A percentile compares a stretch with the other conserved stretches of the same genome.
Evolutionary conservation across 2,888 invertebrate genomes (phyloP).

Genomic region (Pseudococcus jackbeardsleyi): DNA sequence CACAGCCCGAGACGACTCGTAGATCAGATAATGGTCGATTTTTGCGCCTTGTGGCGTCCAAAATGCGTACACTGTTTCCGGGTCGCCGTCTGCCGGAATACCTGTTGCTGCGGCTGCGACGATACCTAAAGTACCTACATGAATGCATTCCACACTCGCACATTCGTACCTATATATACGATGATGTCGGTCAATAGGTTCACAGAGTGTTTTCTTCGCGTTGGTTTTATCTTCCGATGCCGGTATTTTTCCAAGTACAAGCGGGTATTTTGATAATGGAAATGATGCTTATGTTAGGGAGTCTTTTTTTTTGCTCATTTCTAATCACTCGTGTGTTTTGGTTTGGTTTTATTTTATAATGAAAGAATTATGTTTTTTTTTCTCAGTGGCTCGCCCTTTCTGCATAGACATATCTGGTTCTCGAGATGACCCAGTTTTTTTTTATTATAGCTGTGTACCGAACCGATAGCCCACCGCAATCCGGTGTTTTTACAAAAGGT

Average conservation of each 20-base stretch:
- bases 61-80: not conserved
- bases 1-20: not conserved
- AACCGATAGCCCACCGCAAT: not conserved
- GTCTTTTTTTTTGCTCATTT: not conserved
- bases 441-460: not conserved
- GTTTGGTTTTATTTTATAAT: not conserved
- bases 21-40: not conserved
- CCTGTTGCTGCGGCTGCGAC: not conserved
- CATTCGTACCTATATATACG: not conserved
- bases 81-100: not conserved
- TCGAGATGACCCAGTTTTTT: slow-evolving; percentile 25
- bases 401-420: not conserved
- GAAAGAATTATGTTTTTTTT: not conserved
- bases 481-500: slow-evolving; percentile 1
- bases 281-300: not conserved
- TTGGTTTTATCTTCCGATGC: not conserved
- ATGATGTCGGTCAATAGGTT: slow-evolving; percentile 24
- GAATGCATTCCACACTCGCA: not conserved
- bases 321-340: not conserved
- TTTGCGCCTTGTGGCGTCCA: slow-evolving; percentile 17
- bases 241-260: not conserved
- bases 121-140: not conserved
- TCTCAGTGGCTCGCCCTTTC: not conserved
- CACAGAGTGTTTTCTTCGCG: not conserved
- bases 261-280: slow-evolving; percentile 1